Base-by-base conservation (phyloP, 64 coral and sea anemone genomes). In the Trachythela sp. region DNA sequence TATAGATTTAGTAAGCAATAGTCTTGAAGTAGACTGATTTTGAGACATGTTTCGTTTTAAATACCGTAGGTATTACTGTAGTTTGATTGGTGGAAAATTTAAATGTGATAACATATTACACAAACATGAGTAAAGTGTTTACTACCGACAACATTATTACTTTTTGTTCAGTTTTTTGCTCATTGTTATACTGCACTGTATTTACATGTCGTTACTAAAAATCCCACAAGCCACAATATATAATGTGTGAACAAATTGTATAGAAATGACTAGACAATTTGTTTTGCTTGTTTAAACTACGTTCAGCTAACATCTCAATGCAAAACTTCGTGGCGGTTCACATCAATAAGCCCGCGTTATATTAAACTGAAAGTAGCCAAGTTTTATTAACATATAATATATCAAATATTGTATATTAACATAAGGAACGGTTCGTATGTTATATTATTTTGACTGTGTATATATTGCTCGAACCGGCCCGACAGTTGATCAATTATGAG, bases 331-430 rank as follows among this genome's bases (percentile, higher is more conserved):
- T 26, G 31, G 31, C 71, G 13, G 31, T 2, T 9, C 75, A 80
- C 11, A 35, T 4, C 11, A 35, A 30, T 2, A 7, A 30, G 13
- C 75, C 3, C 30, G 31, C 42, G 42, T 45, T 35, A 80, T 80
- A 35, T 80, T 80, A 35, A 13, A 80, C 26, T 80, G 34, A 35
- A 80, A 80, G 75, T 39, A 18, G 75, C 13, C 14, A 80, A 22
- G 31, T 37, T 80, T 80, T 80, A 80, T 80, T 80, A 80, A 80
- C 18, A 80, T 80, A 37, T 80, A 80, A 80, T 36, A 80, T 80
- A 37, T 80, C 33, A 80, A 39, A 80, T 80, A 34, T 80, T 80
- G 37, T 15, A 30, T 39, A 80, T 80, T 80, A 80, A 39, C 75
- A 39, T 39, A 80, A 80, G 35, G 20, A 37, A 80, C 75, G 75